Percentiles rank a stretch among this genome's conserved stretches.
phyloP scores from a whole-genome alignment of 1,140 invertebrate genomes.

The Drosophila micromelanica region DNA sequence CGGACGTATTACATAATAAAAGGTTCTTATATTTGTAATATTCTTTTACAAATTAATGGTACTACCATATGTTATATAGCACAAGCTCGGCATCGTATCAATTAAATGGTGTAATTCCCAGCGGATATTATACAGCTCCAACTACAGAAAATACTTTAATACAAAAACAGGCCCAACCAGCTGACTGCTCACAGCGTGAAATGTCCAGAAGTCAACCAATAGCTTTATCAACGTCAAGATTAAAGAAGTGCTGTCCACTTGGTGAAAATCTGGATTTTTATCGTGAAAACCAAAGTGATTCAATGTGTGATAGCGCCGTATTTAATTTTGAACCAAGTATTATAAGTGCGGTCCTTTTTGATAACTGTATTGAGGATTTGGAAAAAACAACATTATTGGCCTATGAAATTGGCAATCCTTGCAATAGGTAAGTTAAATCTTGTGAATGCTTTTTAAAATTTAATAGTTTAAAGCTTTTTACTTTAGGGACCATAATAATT shows the following conservation, averaged over 20 bases:
- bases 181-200: conserved; percentile 75
- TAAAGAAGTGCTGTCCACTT: conserved; percentile 77
- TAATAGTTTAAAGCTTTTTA: neutral
- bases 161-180: conserved; percentile 33
- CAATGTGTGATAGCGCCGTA: conserved; percentile 64
- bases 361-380: conserved; percentile 80
- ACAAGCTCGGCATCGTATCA: conserved; percentile 3
- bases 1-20: neutral
- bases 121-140: neutral
- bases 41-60: neutral
- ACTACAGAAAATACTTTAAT: conserved; percentile 5
- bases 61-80: conserved; percentile 1
- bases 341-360: conserved; percentile 71
- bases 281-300: conserved; percentile 71
- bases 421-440: conserved; percentile 65
- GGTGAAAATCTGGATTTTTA: conserved; percentile 72
- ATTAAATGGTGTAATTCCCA: neutral
- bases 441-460: neutral
- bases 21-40: conserved; percentile 7
- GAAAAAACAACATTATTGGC: conserved; percentile 55
- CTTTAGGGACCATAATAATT: neutral
- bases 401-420: conserved; percentile 78
- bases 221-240: conserved; percentile 40
- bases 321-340: conserved; percentile 62
- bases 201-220: conserved; percentile 59